Evolutionary conservation across 2,797 vertebrate genomes (phyloP).

Genomic region (Synaphobranchus kaupii): DNA sequence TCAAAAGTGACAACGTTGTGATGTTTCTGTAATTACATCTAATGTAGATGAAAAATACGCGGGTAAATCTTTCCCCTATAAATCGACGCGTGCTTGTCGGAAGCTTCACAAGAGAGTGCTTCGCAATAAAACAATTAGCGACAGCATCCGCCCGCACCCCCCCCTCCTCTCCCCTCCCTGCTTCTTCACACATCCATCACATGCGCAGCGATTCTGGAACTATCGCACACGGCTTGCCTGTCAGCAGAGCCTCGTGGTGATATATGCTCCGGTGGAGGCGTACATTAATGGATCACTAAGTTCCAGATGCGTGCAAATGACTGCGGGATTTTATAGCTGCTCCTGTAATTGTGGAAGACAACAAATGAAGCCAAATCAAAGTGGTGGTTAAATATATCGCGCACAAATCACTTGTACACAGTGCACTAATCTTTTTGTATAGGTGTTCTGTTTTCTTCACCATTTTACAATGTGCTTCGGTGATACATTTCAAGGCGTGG

Average conservation of each 20-base stretch:
- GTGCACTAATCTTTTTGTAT: too few relatives aligned
- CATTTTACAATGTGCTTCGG: background rate
- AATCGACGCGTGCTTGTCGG: background rate
- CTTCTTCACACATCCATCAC: slow-evolving; percentile 36
- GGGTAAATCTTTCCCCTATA: background rate
- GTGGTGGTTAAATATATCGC: background rate
- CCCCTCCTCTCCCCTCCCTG: background rate
- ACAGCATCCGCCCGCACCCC: background rate
- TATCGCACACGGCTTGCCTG: background rate
- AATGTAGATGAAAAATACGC: background rate
- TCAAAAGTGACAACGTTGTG: background rate
- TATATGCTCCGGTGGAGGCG: background rate
- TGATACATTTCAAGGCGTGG: background rate
- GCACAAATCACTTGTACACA: background rate
- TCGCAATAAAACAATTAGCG: slow-evolving; percentile 30
- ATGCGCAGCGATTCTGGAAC: slow-evolving; percentile 1
- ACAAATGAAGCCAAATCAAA: background rate
- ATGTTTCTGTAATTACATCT: background rate
- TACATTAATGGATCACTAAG: slow-evolving; percentile 8
- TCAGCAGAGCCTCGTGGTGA: slow-evolving; percentile 15
- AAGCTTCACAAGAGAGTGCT: slow-evolving; percentile 18
- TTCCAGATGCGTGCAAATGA: slow-evolving; percentile 22
- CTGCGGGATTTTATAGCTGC: slow-evolving; percentile 7
- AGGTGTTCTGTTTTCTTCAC: background rate
- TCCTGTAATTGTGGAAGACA: background rate